Base-by-base conservation (phyloP, 53 echinoderm and acorn worm genomes). In the Antedon mediterranea region DNA sequence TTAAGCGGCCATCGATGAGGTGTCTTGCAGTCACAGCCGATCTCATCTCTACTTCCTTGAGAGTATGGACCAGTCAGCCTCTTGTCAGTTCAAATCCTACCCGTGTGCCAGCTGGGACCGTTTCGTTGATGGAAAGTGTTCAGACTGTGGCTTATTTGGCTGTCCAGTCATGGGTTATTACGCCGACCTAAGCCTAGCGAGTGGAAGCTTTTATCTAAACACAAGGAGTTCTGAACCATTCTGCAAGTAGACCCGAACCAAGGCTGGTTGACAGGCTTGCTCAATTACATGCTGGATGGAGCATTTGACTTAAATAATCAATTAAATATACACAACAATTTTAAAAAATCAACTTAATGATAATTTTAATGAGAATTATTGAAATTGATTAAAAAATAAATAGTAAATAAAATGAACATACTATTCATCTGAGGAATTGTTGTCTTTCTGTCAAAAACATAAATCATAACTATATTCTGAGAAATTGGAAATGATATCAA, bases 31-130 rank as follows among this genome's bases (percentile, higher is more conserved):
- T 34, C 94, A 94, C 84, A 89, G 89, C 3, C 82, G 91, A 26
- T 89, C 94, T 0, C 86, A 91, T 32, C 78, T 84, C 34, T 91
- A 87, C 81, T 94, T 91, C 78, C 87, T 89, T 43, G 89, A 91
- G 72, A 89, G 86, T 31, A 71, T 91, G 32, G 28, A 33, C 32
- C 34, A 34, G 76, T 28, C 81, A 8, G 30, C 43, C 8, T 72
- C 72, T 23, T 86, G 86, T 43, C n/a, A 41, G 28, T 78, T 29
- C 31, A 73, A 26, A 31, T 34, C 81, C 30, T 86, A 82, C 30
- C 86, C 82, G 7, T 86, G 86, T 37, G 28, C 44, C 8, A 81
- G 77, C 20, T 86, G 82, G 86, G 86, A 82, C 28, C 34, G 77
- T 42, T 81, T 81, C 32, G 31, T 32, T 0, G 78, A 31, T 28